Evolutionary conservation across 2,113 vertebrate species (phyloP).

Genomic region (Malurus melanocephalus): DNA sequence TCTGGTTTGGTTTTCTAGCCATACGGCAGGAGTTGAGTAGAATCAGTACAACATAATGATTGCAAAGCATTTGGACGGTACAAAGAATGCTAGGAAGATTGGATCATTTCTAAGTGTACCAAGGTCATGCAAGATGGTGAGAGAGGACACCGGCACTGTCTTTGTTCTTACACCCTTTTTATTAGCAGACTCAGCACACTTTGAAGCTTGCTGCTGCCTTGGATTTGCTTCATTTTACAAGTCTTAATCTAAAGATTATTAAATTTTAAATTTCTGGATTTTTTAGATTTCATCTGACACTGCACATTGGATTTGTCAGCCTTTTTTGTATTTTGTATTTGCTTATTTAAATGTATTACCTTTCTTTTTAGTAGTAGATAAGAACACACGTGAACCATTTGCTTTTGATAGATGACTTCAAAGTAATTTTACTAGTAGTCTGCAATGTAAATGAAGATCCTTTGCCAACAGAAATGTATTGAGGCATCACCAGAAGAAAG

Average conservation of each 20-base stretch:
- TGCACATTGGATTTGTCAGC: constrained; percentile 84
- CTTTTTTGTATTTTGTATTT: constrained; percentile 92
- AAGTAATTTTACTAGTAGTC: constrained; percentile 73
- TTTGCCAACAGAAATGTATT: constrained; percentile 74
- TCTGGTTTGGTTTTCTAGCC: constrained; percentile 73
- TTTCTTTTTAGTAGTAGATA: constrained; percentile 77
- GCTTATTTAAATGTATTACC: constrained; percentile 84
- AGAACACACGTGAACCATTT: constrained; percentile 69
- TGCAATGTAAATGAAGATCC: constrained; percentile 67
- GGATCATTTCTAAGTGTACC: constrained; percentile 68
- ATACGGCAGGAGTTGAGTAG: constrained; percentile 97
- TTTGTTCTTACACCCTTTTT: constrained; percentile 83
- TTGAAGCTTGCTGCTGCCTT: constrained; percentile 87
- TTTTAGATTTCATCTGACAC: constrained; percentile 87
- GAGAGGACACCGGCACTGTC: constrained; percentile 69
- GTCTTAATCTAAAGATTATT: constrained; percentile 79
- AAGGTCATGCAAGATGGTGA: constrained; percentile 62
- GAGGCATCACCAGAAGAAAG: constrained; percentile 71
- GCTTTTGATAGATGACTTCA: constrained; percentile 79
- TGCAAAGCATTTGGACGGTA: constrained; percentile 46
- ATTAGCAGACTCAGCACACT: constrained; percentile 87
- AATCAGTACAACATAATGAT: constrained; percentile 90
- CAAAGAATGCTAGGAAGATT: constrained; percentile 58
- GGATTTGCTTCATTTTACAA: constrained; percentile 74
- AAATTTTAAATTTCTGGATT: constrained; percentile 85